These are phyloP conservation scores for Falco punctatus DNA, from an alignment of 2,113 vertebrate species.

Conservation along the genomic window DNA sequence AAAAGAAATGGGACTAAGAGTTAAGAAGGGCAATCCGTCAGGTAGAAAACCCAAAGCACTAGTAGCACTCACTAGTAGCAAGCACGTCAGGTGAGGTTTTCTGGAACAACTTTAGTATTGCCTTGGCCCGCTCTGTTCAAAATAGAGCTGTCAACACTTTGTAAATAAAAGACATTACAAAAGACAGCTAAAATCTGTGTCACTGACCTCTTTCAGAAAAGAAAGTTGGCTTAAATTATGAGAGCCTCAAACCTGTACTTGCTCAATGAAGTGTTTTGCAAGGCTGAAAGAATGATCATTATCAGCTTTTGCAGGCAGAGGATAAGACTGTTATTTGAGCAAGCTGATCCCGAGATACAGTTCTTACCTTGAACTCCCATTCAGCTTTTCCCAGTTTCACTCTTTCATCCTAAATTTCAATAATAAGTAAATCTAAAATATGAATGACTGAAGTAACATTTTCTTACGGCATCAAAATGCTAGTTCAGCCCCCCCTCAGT, in stretches of 20 bases:
- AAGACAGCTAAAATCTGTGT: background rate
- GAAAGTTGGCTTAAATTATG: background rate
- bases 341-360: background rate
- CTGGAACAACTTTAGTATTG: background rate
- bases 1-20: background rate
- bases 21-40: background rate
- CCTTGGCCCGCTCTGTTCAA: background rate
- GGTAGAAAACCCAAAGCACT: background rate
- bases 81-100: background rate
- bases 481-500: background rate
- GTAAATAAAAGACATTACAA: background rate
- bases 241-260: background rate
- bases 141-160: background rate
- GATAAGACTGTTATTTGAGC: background rate
- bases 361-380: background rate
- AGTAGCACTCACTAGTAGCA: background rate
- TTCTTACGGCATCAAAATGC: rapidly evolving
- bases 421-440: background rate
- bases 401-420: background rate
- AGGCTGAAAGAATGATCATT: background rate
- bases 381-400: background rate
- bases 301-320: background rate
- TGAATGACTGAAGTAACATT: background rate
- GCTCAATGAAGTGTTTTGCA: background rate
- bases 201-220: background rate